These are phyloP conservation scores for Fratercula arctica DNA, from an alignment of 2,797 vertebrate genomes.

Conservation along the genomic window DNA sequence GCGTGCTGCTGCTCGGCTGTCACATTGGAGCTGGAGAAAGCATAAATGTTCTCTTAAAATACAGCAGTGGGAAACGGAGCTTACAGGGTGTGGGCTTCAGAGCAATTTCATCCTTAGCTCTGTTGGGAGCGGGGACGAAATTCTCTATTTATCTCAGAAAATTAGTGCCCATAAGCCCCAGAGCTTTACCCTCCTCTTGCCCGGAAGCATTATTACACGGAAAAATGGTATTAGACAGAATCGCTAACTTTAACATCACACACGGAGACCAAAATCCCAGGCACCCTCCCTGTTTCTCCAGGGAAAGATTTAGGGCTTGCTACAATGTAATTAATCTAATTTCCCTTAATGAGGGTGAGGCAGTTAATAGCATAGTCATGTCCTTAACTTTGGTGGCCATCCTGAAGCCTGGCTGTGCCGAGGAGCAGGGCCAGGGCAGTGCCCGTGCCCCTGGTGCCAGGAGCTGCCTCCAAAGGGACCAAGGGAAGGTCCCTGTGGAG, in stretches of 20 bases:
- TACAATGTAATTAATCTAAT: neutral
- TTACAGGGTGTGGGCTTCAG: neutral
- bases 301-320: neutral
- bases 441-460: accelerated
- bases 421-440: neutral
- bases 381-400: neutral
- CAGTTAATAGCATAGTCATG: neutral
- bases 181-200: neutral
- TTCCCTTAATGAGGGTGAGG: neutral
- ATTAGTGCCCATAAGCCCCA: neutral
- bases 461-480: neutral
- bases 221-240: slow-evolving; percentile 3
- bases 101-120: neutral
- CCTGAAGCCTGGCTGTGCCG: neutral
- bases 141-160: neutral
- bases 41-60: neutral
- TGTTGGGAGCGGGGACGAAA: neutral
- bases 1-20: neutral
- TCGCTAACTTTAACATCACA: neutral
- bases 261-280: neutral
- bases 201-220: neutral
- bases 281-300: neutral
- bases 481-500: too few species aligned
- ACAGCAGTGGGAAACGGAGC: neutral
- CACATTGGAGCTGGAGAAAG: neutral